Percentiles rank a stretch among this genome's conserved stretches.
phyloP scores from a whole-genome alignment of 2,113 vertebrate genomes.

The Crotalus tigris region DNA sequence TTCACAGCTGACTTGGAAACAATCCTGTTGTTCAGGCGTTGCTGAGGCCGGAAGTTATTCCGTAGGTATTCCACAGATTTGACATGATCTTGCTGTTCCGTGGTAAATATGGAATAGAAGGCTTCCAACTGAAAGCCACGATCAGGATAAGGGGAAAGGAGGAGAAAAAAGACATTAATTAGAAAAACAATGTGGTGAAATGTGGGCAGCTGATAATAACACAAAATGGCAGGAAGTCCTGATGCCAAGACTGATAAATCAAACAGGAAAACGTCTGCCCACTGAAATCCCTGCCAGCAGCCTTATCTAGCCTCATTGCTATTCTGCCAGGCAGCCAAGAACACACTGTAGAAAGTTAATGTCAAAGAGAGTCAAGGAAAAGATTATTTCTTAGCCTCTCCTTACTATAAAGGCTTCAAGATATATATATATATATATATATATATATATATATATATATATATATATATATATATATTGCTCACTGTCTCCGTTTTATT shows the following conservation, averaged over 20 bases:
- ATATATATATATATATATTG: background rate
- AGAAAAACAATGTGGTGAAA: conserved; percentile 59
- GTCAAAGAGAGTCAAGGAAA: conserved; percentile 22
- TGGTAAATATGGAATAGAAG: conserved; percentile 98
- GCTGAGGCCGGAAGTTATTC: conserved; percentile 92
- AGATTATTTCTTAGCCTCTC: conserved; percentile 7
- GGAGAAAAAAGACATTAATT: conserved; percentile 38
- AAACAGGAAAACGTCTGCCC: conserved; percentile 47
- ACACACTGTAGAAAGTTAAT: background rate
- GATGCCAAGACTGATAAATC: conserved; percentile 51
- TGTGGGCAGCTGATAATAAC: conserved; percentile 42
- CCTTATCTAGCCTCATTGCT: conserved; percentile 34
- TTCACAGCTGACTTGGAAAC: conserved; percentile 90
- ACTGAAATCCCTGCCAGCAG: conserved; percentile 44
- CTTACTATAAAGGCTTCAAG: background rate
- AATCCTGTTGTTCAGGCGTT: conserved; percentile 82
- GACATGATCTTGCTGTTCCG: conserved; percentile 96
- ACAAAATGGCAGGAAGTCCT: conserved; percentile 38
- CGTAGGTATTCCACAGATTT: conserved; percentile 96
- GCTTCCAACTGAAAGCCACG: conserved; percentile 82
- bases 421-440: conserved; percentile 8
- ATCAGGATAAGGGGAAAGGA: conserved; percentile 30
- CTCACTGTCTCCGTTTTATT: background rate
- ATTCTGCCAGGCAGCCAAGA: conserved; percentile 43
- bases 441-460: conserved; percentile 8